These are phyloP conservation scores for Actinemys pallida DNA, from an alignment of 2,113 vertebrate species.

Conservation along the genomic window DNA sequence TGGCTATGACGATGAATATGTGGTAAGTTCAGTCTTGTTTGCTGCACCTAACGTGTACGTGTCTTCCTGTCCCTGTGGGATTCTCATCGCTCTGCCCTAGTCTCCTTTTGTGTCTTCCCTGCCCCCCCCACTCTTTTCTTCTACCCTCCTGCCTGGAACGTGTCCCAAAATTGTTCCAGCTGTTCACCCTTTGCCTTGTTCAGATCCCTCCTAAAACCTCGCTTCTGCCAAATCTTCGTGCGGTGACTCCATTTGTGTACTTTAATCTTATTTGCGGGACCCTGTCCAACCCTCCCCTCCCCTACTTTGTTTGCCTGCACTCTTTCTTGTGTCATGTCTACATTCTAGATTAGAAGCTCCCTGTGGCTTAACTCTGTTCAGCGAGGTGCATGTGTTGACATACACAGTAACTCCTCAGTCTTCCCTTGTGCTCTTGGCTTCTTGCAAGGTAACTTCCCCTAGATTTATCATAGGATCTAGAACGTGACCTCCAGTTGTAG, in stretches of 20 bases:
- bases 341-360: background rate
- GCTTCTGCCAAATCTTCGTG: background rate
- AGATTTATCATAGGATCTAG: background rate
- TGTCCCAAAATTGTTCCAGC: accelerated
- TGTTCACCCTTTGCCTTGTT: background rate
- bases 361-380: background rate
- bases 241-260: background rate
- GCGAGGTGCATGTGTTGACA: background rate
- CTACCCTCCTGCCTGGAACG: background rate
- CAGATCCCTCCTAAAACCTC: background rate
- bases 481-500: background rate
- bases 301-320: background rate
- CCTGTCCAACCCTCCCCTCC: background rate
- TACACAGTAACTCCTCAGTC: background rate
- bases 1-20: conserved; percentile 96
- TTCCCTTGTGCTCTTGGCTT: background rate
- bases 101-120: background rate
- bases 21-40: conserved; percentile 81
- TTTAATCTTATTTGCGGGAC: background rate
- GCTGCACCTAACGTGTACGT: background rate
- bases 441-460: background rate
- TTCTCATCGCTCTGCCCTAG: accelerated
- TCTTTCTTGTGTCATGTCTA: background rate
- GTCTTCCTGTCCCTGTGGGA: background rate
- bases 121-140: background rate